These are phyloP conservation scores for Anhinga anhinga DNA, from an alignment of 2,113 vertebrate species.

Conservation along the genomic window DNA sequence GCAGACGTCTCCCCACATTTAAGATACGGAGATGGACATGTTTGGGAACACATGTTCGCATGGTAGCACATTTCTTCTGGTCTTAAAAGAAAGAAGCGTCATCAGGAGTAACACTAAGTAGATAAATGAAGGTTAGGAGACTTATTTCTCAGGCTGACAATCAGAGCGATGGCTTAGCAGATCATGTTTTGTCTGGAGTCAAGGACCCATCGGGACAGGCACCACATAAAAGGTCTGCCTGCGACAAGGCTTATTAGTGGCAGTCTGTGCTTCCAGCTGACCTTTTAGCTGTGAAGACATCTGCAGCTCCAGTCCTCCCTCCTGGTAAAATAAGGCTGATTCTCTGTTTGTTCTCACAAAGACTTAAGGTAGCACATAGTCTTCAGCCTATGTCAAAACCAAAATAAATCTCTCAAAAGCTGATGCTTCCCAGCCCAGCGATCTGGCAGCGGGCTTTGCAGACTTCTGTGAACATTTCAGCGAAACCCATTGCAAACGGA, in stretches of 20 bases:
- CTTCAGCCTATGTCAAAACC: neutral
- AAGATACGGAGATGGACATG: neutral
- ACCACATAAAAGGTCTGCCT: neutral
- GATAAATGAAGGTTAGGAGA: neutral
- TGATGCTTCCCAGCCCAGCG: neutral
- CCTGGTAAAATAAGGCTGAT: neutral
- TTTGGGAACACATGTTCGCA: neutral
- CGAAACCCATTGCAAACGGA: neutral
- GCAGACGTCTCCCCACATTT: neutral
- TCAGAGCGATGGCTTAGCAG: neutral
- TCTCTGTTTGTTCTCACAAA: neutral
- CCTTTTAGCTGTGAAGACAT: neutral
- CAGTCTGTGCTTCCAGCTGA: neutral
- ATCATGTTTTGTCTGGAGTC: neutral
- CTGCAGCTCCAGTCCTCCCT: neutral
- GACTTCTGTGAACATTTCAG: neutral
- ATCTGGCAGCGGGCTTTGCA: neutral
- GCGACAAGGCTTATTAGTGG: neutral
- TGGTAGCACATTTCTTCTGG: neutral
- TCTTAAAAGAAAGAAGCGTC: neutral
- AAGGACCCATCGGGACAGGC: neutral
- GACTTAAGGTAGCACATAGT: neutral
- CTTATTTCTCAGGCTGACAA: neutral
- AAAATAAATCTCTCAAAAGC: neutral
- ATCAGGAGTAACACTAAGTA: neutral